Percentiles rank a stretch among this genome's conserved stretches.
Evolutionary conservation across 2,888 invertebrate species (phyloP).

Genomic region (Orthosia gothica): DNA sequence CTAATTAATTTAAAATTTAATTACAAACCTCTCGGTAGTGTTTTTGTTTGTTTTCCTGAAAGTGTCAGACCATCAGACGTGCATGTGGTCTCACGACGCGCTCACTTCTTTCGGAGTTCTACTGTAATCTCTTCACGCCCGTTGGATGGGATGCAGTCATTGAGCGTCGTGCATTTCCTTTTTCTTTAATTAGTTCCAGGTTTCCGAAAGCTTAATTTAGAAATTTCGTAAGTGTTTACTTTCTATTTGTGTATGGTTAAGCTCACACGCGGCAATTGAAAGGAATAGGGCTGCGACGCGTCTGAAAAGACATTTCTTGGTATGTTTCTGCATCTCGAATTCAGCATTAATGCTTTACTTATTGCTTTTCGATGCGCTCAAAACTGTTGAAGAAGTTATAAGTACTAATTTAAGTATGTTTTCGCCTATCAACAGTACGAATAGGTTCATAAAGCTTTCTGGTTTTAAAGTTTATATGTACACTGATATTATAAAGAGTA

Average conservation of each 20-base stretch:
- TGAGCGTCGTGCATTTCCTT: slow-evolving; percentile 48
- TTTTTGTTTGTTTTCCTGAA: slow-evolving; percentile 9
- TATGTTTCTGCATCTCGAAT: not conserved
- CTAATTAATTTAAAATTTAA: slow-evolving; percentile 19
- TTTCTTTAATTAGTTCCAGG: slow-evolving; percentile 50
- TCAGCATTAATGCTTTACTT: not conserved
- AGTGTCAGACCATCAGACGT: slow-evolving; percentile 38
- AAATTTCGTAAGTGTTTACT: slow-evolving; percentile 14
- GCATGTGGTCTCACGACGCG: slow-evolving; percentile 40
- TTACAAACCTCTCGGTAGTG: slow-evolving; percentile 10
- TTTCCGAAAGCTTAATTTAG: slow-evolving; percentile 36
- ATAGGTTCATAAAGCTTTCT: not conserved
- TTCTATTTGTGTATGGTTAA: not conserved
- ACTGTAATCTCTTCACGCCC: slow-evolving; percentile 56
- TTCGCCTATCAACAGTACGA: not conserved
- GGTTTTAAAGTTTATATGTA: too few relatives aligned
- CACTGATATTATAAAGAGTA: too few relatives aligned
- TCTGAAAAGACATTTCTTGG: not conserved
- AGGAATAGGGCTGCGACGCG: not conserved
- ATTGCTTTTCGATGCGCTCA: not conserved
- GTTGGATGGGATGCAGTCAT: slow-evolving; percentile 33
- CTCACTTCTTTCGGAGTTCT: slow-evolving; percentile 29
- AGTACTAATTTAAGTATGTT: not conserved
- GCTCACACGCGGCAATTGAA: not conserved
- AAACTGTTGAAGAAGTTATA: not conserved